phyloP scores from a whole-genome alignment of 2,888 invertebrate species.

The Eulithis testata region DNA sequence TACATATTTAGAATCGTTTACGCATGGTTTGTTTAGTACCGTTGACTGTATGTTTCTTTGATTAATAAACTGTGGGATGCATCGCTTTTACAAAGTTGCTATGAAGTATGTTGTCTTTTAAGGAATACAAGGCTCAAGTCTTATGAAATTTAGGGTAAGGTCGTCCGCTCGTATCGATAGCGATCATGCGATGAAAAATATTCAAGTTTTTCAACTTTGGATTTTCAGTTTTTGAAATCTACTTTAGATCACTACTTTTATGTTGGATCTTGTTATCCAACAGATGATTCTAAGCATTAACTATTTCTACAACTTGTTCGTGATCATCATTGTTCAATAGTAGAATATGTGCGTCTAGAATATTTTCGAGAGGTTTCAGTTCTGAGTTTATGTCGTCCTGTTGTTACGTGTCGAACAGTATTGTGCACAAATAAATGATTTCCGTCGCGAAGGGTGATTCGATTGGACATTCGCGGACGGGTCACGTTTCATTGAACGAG shows the following conservation, averaged over 20 bases:
- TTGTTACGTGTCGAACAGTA: slow-evolving; percentile 43
- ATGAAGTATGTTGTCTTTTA: slow-evolving; percentile 37
- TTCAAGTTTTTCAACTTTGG: slow-evolving; percentile 1
- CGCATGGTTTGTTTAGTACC: slow-evolving; percentile 43
- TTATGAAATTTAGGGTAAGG: slow-evolving; percentile 48
- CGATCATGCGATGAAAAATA: slow-evolving; percentile 1
- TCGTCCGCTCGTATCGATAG: slow-evolving; percentile 28
- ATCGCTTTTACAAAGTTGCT: slow-evolving; percentile 33
- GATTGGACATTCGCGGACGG: slow-evolving; percentile 63
- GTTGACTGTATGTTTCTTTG: slow-evolving; percentile 30
- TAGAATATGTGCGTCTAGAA: background rate
- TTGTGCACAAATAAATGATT: slow-evolving; percentile 56
- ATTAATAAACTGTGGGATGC: slow-evolving; percentile 28
- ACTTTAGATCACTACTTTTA: background rate
- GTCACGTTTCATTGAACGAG: slow-evolving; percentile 74
- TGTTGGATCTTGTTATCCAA: background rate
- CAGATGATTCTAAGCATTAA: too few relatives aligned
- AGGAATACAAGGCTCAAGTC: slow-evolving; percentile 43
- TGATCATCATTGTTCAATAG: background rate
- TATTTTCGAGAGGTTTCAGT: slow-evolving; percentile 16
- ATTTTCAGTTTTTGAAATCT: slow-evolving; percentile 6
- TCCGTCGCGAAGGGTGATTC: slow-evolving; percentile 60
- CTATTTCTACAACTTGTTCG: too few relatives aligned
- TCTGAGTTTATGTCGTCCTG: slow-evolving; percentile 34
- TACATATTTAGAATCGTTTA: slow-evolving; percentile 44